Evolutionary conservation across 2,888 invertebrate species (phyloP), one percentile per base, ranked within the genome.

Genomic region (Microplitis manilae): DNA sequence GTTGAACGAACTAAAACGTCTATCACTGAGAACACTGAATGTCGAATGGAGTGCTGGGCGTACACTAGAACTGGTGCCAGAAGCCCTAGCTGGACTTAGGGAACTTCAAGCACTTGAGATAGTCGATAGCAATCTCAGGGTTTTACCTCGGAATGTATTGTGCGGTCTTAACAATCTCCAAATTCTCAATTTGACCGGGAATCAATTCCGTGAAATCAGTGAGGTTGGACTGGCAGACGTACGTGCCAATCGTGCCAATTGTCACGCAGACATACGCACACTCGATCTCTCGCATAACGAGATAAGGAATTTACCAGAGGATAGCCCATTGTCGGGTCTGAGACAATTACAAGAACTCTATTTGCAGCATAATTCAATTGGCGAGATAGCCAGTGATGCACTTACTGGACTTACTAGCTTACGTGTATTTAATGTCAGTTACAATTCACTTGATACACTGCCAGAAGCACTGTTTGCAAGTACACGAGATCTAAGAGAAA

Each of bases 211-310:
- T 82, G 95, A 94, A 81, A 92, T 96, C 6, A 94, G 95, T 81
- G 93, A 94, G 84, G 91, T 97, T 81, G 96, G 96, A 70, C 94
- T 96, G 85, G 89, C 91, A 15, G 88, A 86, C 80, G 86, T 81
- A 76, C 86, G 86, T 7, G 88, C 89, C 39, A 89, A 91, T 89
- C 89, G 90, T 81, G 92, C 92, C 83, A 92, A 92, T 86, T 87
- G 87, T 81, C 87, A 90, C 75, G 92, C 92, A 80, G 95, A 95
- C 85, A 90, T 96, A 80, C 94, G 95, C 81, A 93, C 94, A 73
- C 90, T 97, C 81, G 97, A 97, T 90, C 91, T 96, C 75, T 96
- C 96, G 80, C 92, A 93, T 85, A 97, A 97, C 90, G 94, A 95
- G 87, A 91, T 97, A 77, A 93, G 94, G 77, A 91, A 92, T 17